Base-by-base conservation (phyloP, 2,797 vertebrate genomes). In the Echiichthys vipera region DNA sequence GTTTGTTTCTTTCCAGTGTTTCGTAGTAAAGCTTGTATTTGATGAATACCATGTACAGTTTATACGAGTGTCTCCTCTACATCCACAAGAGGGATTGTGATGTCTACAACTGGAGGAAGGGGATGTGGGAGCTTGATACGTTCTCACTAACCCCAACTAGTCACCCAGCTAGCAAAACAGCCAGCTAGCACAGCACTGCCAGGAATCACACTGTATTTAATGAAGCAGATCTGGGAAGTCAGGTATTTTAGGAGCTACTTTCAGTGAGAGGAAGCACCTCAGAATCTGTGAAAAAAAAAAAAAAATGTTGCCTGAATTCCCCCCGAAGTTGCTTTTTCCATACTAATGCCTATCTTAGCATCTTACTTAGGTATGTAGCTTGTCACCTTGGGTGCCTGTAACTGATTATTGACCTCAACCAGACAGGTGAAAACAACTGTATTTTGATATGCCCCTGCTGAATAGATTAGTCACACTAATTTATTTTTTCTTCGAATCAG, bases 191-290 rank as follows among this genome's bases (percentile, higher is more conserved):
- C 78, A 46, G 63, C 46, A 54, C 82, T 91, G 91, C 91, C 92
- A 92, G 92, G 84, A 93, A 93, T 90, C 85, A 77, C 83, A 83
- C 64, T 67, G 79, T 77, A 90, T 91, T 86, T 92, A 89, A 91
- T 91, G 90, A 92, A 89, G 90, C 87, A 85, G 73, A 92, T 91
- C 89, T 88, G 84, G 88, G 84, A 93, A 92, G 82, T 81, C 54
- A 42, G 80, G 81, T 93, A 92, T 94, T 94, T 91, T 94, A 93
- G 92, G 84, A 85, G 68, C 67, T 40, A 58, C 75, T 82, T 91
- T 88, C 78, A 75, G 78, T 77, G 73, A 82, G 77, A 88, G 87
- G 89, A 89, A 93, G 92, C 74, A 82, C 83, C 85, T 87, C 72
- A 37, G 77, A 85, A 88, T 78, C 75, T 50, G 80, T 67, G 39